These are phyloP conservation scores for Amniataba percoides DNA, from an alignment of 2,797 vertebrate genomes.

Conservation along the genomic window DNA sequence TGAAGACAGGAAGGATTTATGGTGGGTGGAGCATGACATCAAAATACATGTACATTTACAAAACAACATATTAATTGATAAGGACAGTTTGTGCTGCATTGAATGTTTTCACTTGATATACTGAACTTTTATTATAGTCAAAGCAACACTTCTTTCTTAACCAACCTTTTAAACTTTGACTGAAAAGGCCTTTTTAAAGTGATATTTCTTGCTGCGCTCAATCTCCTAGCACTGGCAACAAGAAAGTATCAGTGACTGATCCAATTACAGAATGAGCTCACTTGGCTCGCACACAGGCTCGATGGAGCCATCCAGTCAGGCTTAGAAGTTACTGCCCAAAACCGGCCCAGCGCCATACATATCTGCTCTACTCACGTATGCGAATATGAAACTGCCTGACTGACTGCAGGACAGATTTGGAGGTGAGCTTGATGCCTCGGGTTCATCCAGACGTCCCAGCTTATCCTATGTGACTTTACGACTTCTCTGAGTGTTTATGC, in stretches of 20 bases:
- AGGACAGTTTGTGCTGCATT: background rate
- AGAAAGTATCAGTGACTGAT: conserved; percentile 65
- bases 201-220: conserved; percentile 4
- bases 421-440: background rate
- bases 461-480: conserved; percentile 8
- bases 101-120: no score
- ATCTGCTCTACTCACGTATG: background rate
- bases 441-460: background rate
- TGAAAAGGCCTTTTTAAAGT: background rate
- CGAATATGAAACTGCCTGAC: background rate
- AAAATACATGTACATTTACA: conserved; percentile 11
- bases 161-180: background rate
- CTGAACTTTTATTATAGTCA: background rate
- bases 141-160: background rate
- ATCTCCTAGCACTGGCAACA: conserved; percentile 42
- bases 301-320: conserved; percentile 31
- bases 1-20: conserved; percentile 33
- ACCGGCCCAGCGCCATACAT: background rate
- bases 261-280: conserved; percentile 60
- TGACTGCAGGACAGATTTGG: background rate
- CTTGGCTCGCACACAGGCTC: conserved; percentile 43
- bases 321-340: conserved; percentile 24
- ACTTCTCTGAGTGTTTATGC: background rate
- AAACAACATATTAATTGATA: background rate
- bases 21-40: conserved; percentile 15